phyloP scores from a whole-genome alignment of 2,113 vertebrate genomes.

The Phaethon lepturus region DNA sequence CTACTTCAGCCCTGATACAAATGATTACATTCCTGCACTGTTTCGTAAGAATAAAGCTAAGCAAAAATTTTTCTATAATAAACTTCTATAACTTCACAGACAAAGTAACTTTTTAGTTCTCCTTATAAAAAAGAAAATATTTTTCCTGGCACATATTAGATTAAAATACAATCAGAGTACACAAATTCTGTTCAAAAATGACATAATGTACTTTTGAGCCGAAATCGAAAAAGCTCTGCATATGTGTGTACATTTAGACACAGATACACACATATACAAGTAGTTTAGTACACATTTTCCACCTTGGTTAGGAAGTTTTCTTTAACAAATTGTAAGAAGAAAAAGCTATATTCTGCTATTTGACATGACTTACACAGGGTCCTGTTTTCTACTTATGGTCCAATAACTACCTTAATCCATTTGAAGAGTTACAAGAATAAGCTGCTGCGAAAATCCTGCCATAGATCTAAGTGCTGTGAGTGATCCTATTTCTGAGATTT shows the following conservation, averaged over 20 bases:
- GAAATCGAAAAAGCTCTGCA: background rate
- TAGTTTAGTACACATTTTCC: background rate
- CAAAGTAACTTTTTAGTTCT: background rate
- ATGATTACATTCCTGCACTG: background rate
- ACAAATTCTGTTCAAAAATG: background rate
- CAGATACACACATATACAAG: background rate
- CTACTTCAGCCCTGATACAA: background rate
- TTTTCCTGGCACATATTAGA: background rate
- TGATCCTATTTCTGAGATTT: background rate
- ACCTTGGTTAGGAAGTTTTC: background rate
- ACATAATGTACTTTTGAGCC: background rate
- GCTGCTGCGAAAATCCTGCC: constrained; percentile 15
- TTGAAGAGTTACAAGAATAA: constrained; percentile 40
- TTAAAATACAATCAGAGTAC: background rate
- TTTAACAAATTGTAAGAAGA: background rate
- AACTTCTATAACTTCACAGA: background rate
- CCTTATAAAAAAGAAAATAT: background rate
- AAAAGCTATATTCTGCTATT: background rate
- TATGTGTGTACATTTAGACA: background rate
- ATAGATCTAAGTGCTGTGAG: background rate
- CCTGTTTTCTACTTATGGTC: constrained; percentile 20
- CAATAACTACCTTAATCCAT: constrained; percentile 47
- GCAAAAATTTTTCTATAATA: background rate
- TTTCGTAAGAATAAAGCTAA: background rate
- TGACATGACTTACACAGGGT: background rate